Evolutionary conservation across 2,888 invertebrate genomes (phyloP), one percentile per base, ranked within the genome.

Genomic region (Neoitamus cyanurus): DNA sequence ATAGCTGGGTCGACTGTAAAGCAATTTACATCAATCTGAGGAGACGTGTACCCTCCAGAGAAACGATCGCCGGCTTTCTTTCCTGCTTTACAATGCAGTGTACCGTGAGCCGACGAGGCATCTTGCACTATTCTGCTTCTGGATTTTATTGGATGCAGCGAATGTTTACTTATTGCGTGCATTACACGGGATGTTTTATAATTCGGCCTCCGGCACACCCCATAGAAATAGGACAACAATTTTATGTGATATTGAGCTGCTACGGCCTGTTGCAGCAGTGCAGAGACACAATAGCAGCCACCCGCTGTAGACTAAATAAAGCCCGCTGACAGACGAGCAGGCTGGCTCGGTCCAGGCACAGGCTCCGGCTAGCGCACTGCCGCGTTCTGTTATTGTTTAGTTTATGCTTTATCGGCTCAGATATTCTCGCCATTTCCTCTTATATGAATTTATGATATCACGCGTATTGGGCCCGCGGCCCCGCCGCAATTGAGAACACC

Each of bases 371-470:
- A n/a, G n/a, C n/a, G n/a, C 11, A 72, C 13, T 31, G 4, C 13
- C 42, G 4, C 37, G 20, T 28, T 77, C 20, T 46, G 25, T 77
- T 78, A 58, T 78, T 58, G 78, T 78, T 78, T 78, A 78, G 13
- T 46, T 58, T 31, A 31, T 31, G 48, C 31, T 46, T 78, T 78
- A 78, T 78, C 78, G 78, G 31, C 34, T 78, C 31, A 30, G 34
- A 42, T 48, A 78, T 78, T 30, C 58, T 34, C 31, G 34, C 58
- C 78, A 78, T 78, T 78, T 78, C 77, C 78, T 78, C 78, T 58
- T 31, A 58, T 78, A 78, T 78, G 48, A 78, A 78, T 58, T 78
- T 78, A 46, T 78, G 78, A 78, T 78, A 78, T 78, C 58, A 13
- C 70, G 70, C n/a, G 42, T 75, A 75, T 75, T 78, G 78, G 78